phyloP scores from a whole-genome alignment of 2,113 vertebrate species.

The Psephotus haematonotus region DNA sequence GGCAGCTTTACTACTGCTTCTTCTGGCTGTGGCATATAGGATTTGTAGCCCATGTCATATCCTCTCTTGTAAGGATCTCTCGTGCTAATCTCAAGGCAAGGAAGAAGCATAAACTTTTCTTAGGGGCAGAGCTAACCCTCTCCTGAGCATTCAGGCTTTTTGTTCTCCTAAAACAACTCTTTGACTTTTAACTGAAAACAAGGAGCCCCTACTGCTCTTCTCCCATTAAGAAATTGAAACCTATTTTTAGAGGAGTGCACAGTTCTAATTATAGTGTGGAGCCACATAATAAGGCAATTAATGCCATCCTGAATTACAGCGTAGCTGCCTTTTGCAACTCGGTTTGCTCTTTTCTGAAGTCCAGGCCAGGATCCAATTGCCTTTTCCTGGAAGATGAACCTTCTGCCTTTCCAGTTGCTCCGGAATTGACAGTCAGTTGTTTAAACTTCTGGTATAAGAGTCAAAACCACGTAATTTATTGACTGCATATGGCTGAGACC shows the following conservation, averaged over 20 bases:
- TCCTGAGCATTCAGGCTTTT: background rate
- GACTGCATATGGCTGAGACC: background rate
- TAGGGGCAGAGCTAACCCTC: background rate
- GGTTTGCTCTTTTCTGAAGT: background rate
- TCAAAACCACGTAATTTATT: background rate
- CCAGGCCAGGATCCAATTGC: background rate
- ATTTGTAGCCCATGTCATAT: background rate
- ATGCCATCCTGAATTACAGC: background rate
- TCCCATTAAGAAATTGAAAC: background rate
- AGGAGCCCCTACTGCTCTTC: background rate
- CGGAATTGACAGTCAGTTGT: background rate
- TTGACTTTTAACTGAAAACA: background rate
- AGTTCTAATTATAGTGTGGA: background rate
- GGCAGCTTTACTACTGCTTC: background rate
- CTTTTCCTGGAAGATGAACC: background rate
- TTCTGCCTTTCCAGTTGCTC: background rate
- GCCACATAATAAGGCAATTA: background rate
- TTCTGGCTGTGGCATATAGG: background rate
- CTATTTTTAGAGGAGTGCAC: background rate
- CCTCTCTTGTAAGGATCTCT: background rate
- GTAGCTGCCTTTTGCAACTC: background rate
- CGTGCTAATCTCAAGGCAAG: background rate
- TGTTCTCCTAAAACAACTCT: background rate
- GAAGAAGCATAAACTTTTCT: background rate
- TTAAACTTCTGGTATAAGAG: background rate